Evolutionary conservation across 2,113 vertebrate species (phyloP).

Genomic region (Perccottus glenii): DNA sequence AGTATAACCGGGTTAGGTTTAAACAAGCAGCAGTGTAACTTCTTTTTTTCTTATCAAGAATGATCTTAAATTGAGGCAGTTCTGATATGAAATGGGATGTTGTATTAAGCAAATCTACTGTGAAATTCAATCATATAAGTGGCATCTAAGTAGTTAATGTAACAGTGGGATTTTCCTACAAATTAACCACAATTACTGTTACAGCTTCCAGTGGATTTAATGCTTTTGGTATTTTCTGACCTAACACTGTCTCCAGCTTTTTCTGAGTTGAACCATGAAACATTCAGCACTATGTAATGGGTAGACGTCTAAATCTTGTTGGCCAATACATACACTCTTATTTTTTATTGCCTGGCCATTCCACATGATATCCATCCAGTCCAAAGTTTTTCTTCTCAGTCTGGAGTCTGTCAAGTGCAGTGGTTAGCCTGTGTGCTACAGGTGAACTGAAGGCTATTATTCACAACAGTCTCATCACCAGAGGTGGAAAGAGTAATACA

Average conservation of each 20-base stretch:
- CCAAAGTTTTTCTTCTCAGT: constrained; percentile 25
- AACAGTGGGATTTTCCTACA: constrained; percentile 24
- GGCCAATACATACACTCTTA: constrained; percentile 52
- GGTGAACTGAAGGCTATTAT: constrained; percentile 31
- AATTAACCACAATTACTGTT: constrained; percentile 63
- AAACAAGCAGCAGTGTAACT: too few species aligned
- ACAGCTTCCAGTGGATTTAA: constrained; percentile 64
- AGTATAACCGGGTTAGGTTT: too few species aligned
- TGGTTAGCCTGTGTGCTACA: constrained; percentile 37
- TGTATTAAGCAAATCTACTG: neutral
- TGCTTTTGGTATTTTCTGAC: constrained; percentile 64
- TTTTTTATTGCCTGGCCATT: constrained; percentile 57
- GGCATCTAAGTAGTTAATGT: constrained; percentile 47
- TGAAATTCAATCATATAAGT: constrained; percentile 27
- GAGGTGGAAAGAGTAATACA: too few species aligned
- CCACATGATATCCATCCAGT: constrained; percentile 23
- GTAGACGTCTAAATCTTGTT: constrained; percentile 33
- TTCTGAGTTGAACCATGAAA: constrained; percentile 56
- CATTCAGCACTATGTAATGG: constrained; percentile 33
- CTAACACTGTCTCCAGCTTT: constrained; percentile 52
- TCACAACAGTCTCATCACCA: constrained; percentile 53
- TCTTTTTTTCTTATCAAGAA: too few species aligned
- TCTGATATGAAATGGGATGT: neutral
- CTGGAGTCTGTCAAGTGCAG: constrained; percentile 51
- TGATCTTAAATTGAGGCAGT: too few species aligned